Evolutionary conservation across 2,888 invertebrate species (phyloP).

Genomic region (Andrena dorsata): DNA sequence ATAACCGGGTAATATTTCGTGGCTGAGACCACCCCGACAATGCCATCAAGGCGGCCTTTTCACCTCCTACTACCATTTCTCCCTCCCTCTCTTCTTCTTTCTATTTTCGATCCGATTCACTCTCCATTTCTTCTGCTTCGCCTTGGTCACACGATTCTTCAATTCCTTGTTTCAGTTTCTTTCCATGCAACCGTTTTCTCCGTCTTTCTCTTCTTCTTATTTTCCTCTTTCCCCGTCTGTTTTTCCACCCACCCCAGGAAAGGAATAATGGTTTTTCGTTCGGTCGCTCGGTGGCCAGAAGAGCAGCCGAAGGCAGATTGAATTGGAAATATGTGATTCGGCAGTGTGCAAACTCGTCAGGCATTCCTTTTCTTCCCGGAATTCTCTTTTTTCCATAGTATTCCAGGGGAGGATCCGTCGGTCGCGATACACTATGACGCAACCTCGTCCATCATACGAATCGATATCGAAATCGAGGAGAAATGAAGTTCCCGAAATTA

Average conservation of each 20-base stretch:
- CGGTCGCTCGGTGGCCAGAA: conserved; percentile 69
- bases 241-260: conserved; percentile 55
- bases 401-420: conserved; percentile 38
- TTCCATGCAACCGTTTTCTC: conserved; percentile 5
- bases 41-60: conserved; percentile 73
- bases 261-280: conserved; percentile 82
- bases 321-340: conserved; percentile 82
- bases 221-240: conserved; percentile 17
- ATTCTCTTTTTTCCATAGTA: conserved; percentile 13
- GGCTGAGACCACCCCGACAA: conserved; percentile 76
- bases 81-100: conserved; percentile 14
- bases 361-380: conserved; percentile 58
- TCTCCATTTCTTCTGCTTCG: conserved; percentile 52
- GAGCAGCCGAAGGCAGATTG: conserved; percentile 73
- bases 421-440: conserved; percentile 22
- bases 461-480: background rate
- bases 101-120: conserved; percentile 60
- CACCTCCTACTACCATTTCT: conserved; percentile 9
- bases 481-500: background rate
- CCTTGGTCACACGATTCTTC: conserved; percentile 34
- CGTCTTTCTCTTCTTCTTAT: conserved; percentile 13
- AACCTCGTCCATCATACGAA: background rate
- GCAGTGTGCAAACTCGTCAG: conserved; percentile 80
- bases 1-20: conserved; percentile 80
- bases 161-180: conserved; percentile 10